Conservation (phyloP, 2,797 vertebrate genomes). For the Manis pentadactyla region DNA sequence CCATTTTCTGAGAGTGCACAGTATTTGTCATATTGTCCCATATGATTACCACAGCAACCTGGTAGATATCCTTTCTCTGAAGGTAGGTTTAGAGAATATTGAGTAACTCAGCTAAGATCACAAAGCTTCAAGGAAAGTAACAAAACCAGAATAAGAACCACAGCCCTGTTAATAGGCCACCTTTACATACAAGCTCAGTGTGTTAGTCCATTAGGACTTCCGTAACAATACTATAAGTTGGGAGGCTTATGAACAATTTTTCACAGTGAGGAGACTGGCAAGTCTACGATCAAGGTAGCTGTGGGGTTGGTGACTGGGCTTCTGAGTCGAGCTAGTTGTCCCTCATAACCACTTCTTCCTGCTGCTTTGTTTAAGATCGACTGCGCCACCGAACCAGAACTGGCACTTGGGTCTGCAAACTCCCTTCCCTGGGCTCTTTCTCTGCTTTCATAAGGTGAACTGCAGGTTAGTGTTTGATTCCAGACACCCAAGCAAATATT, state of each 20-base stretch:
- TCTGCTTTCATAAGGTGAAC: not conserved
- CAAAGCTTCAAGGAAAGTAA: not conserved
- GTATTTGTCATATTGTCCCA: not conserved
- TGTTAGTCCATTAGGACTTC: too few relatives aligned
- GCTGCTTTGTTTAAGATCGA: not conserved
- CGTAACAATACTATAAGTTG: too few relatives aligned
- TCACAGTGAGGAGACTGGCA: too few relatives aligned
- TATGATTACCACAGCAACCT: not conserved
- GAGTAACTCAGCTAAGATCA: not conserved
- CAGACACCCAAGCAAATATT: not conserved
- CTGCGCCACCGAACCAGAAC: not conserved
- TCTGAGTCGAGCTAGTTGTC: not conserved
- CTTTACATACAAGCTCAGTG: too few relatives aligned
- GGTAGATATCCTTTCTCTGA: not conserved
- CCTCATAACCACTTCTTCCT: too few relatives aligned
- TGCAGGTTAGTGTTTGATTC: not conserved
- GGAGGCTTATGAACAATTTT: too few relatives aligned
- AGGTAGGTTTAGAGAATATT: not conserved
- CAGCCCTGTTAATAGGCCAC: too few relatives aligned
- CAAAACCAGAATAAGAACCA: not conserved
- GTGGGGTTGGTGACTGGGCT: too few relatives aligned
- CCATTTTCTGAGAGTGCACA: not conserved
- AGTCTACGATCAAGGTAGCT: too few relatives aligned
- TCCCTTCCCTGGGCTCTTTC: not conserved
- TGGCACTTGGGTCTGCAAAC: accelerated